Conservation (phyloP, 2,113 vertebrate species). For the Micronycteris hirsuta region DNA sequence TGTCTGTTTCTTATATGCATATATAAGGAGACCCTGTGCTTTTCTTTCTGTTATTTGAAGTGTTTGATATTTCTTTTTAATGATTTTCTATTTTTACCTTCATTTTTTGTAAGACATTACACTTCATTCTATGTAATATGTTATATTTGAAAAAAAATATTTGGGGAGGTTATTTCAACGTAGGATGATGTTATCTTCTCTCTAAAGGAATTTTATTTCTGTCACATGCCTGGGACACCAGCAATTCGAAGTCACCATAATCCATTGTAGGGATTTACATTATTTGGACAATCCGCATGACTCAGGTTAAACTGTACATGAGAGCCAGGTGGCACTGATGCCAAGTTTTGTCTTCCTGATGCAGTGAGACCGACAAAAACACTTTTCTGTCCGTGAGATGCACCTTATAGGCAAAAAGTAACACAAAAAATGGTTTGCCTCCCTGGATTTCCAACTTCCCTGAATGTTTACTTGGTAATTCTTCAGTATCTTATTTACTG, state of each 20-base stretch:
- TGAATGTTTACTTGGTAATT: background rate
- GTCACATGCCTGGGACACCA: background rate
- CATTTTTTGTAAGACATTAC: background rate
- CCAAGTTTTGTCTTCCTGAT: background rate
- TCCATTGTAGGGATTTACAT: background rate
- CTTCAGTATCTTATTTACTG: background rate
- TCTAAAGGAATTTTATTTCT: conserved; percentile 18
- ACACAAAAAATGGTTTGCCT: background rate
- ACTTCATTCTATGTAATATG: conserved; percentile 11
- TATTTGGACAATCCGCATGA: background rate
- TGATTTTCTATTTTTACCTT: background rate
- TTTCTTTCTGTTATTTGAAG: background rate
- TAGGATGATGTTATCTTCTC: background rate
- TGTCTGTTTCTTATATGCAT: background rate
- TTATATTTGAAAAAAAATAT: background rate
- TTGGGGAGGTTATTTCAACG: conserved; percentile 3
- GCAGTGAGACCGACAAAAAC: background rate
- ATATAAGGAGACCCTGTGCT: background rate
- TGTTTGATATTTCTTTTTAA: background rate
- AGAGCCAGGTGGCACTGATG: background rate
- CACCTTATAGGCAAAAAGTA: background rate
- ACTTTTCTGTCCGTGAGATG: background rate
- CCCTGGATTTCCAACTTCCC: background rate
- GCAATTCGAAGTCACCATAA: background rate
- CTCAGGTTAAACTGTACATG: background rate